These are phyloP conservation scores for Pocillopora verrucosa DNA, from an alignment of 64 coral and sea anemone species.

Conservation along the genomic window DNA sequence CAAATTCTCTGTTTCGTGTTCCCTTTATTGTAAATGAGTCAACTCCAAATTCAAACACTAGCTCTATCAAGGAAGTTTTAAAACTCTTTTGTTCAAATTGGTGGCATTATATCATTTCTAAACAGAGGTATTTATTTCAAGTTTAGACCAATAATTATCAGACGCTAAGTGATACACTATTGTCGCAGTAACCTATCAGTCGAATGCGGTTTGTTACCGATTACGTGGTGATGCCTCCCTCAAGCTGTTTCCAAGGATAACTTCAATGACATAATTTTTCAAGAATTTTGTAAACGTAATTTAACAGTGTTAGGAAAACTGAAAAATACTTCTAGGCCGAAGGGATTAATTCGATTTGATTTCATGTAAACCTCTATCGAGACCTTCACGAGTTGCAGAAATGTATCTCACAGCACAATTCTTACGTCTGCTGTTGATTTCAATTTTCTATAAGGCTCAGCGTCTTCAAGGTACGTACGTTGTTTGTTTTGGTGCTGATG, in stretches of 20 bases:
- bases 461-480: neutral
- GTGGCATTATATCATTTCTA: neutral
- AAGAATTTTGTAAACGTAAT: neutral
- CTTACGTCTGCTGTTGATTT: neutral
- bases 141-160: neutral
- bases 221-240: neutral
- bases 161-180: neutral
- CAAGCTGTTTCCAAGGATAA: neutral
- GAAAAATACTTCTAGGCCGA: neutral
- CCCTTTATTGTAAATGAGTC: neutral
- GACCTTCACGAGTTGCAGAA: neutral
- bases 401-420: neutral
- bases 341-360: neutral
- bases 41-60: neutral
- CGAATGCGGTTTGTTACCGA: conserved; percentile 15
- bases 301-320: neutral
- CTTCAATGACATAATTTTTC: neutral
- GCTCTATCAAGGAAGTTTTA: neutral
- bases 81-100: neutral
- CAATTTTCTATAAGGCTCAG: neutral
- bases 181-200: conserved; percentile 8
- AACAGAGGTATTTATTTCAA: conserved; percentile 4
- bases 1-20: neutral
- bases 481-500: no score
- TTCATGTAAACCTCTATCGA: neutral